A percentile compares a stretch with the other conserved stretches of the same genome.
These are phyloP conservation scores for Takifugu flavidus DNA, from an alignment of 2,113 vertebrate genomes.

Conservation along the genomic window DNA sequence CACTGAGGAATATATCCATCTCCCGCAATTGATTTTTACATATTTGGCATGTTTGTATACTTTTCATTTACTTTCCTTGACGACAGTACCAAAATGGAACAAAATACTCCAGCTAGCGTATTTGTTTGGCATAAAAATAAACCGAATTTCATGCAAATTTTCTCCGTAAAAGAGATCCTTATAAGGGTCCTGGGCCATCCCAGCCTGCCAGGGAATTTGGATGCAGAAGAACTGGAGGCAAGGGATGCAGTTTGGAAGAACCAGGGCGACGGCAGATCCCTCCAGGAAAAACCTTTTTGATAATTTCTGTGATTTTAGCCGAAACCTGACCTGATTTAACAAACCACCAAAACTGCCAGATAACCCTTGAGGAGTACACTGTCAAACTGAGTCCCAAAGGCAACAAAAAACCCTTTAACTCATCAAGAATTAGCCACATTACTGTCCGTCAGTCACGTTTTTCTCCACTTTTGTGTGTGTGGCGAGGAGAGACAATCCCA, in stretches of 20 bases:
- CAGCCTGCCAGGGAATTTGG: constrained; percentile 49
- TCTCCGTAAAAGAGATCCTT: constrained; percentile 34
- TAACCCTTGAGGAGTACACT: constrained; percentile 13
- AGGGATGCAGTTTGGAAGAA: constrained; percentile 35
- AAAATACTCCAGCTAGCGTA: constrained; percentile 25
- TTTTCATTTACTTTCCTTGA: constrained; percentile 35
- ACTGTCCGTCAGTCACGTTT: constrained; percentile 33
- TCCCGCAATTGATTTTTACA: constrained; percentile 30
- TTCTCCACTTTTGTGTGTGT: constrained; percentile 6
- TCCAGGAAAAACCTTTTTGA: constrained; percentile 54
- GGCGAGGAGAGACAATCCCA: not conserved
- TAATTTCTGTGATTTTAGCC: constrained; percentile 53
- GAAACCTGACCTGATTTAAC: constrained; percentile 56
- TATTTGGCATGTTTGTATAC: constrained; percentile 29
- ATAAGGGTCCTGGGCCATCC: constrained; percentile 37
- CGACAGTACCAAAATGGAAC: constrained; percentile 27
- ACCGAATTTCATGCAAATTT: constrained; percentile 49
- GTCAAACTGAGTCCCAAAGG: constrained; percentile 36
- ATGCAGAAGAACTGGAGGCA: constrained; percentile 46
- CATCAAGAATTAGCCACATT: constrained; percentile 13
- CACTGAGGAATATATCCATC: constrained; percentile 22
- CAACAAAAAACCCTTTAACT: constrained; percentile 31
- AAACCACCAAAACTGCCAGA: constrained; percentile 39
- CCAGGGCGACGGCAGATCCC: constrained; percentile 19
- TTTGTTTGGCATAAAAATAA: constrained; percentile 38